These are phyloP conservation scores for Magallana nippona DNA, from an alignment of 2,888 invertebrate species.

Conservation along the genomic window DNA sequence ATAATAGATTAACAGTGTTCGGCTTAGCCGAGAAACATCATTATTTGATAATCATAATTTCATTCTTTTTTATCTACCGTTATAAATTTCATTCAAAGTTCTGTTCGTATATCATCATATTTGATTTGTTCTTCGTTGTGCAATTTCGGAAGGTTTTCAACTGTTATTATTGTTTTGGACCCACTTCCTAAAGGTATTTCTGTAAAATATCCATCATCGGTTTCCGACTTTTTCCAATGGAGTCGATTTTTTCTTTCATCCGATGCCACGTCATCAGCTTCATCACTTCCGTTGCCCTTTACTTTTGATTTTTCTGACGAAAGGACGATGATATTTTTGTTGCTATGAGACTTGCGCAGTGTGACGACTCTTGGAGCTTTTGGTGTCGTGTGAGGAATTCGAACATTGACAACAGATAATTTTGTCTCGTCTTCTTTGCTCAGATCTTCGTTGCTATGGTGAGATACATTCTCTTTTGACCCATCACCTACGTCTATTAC, in stretches of 20 bases:
- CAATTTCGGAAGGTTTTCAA: constrained; percentile 1
- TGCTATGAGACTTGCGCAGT: not conserved
- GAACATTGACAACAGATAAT: not conserved
- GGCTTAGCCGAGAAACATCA: too few relatives aligned
- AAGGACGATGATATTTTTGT: not conserved
- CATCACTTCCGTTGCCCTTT: not conserved
- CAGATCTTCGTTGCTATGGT: not conserved
- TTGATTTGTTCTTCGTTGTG: constrained; percentile 18
- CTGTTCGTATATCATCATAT: constrained; percentile 32
- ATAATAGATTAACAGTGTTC: too few relatives aligned
- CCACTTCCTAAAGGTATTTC: constrained; percentile 22
- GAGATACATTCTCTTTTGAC: not conserved
- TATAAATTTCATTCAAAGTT: not conserved
- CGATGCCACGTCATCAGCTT: not conserved
- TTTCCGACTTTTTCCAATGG: not conserved
- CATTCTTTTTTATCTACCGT: too few relatives aligned
- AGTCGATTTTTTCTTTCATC: not conserved
- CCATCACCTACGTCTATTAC: constrained; percentile 7
- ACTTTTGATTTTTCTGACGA: not conserved
- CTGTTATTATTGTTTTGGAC: constrained; percentile 9
- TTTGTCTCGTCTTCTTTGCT: not conserved
- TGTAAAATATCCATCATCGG: not conserved
- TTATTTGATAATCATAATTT: too few relatives aligned
- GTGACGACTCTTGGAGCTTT: not conserved
- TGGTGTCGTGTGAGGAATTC: not conserved